Base-by-base conservation (phyloP, 30 jellyfish, hydroid and myxozoan genomes). In the Turritopsis dohrnii region DNA sequence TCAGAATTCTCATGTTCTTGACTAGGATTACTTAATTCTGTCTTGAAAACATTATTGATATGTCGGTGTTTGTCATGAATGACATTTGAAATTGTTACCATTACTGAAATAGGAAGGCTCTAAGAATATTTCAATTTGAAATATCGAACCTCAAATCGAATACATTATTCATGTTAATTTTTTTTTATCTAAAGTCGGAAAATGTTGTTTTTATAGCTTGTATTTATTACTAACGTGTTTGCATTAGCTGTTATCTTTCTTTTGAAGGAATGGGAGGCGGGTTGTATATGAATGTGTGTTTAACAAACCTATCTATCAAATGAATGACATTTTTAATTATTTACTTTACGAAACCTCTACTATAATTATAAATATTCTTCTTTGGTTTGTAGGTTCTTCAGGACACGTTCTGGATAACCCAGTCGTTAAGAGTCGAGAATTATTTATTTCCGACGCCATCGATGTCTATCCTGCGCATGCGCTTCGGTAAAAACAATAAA, bases 401-500 rank as follows among this genome's bases (percentile, higher is more conserved):
- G 95, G 86, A 74, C 94, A 87, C 60, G 95, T 94, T 86, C 90
- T 94, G 29, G 99, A 94, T 66, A 94, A 94, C 82, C 96, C 99
- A 29, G 88, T 89, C 53, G 99, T 94, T 29, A 94, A 94, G 79
- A 94, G 88, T 65, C 74, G 99, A 69, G 99, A 94, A 74, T 88
- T 94, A 69, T 94, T 94, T 75, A 86, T 94, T 13, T 94, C 99
- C 30, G 99, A 94, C 76, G 95, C 97, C 9, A 96, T 94, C 20
- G 99, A 94, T 81, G 88, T 96, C 31, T 94, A 89, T 80, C 99
- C 99, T 3, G 86, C 96, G 4, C 66, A 90, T 26, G 96, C 99
- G 28, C 72, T 94, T 75, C 85, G 99, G 99, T 94, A 53, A 69
- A 27, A n/a, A n/a, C 8, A 69, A 69, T 60, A 17, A 60, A 17